Percentiles rank a stretch among this genome's conserved stretches.
Conservation (phyloP, 53 echinoderm and acorn worm species). For the Holothuria leucospilota region DNA sequence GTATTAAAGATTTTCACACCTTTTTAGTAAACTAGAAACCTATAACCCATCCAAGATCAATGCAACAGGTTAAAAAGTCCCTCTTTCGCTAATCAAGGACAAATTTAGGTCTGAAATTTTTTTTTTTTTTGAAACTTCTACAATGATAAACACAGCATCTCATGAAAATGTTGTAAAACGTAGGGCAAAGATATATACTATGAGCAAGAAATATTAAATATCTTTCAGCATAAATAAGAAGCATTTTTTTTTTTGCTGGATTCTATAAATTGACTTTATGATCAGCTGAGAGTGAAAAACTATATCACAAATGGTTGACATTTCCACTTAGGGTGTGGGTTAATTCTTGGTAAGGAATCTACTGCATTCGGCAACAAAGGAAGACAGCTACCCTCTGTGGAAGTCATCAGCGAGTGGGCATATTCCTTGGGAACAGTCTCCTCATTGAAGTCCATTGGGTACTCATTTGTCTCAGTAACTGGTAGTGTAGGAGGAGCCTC, state of each 20-base stretch:
- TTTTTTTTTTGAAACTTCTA: no score
- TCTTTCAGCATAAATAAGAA: neutral
- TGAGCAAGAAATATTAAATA: neutral
- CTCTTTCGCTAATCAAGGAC: no score
- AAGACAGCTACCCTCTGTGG: conserved; percentile 32
- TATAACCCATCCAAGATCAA: no score
- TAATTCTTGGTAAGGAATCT: neutral
- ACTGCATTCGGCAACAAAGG: conserved; percentile 19
- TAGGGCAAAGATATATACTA: neutral
- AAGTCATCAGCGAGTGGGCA: neutral
- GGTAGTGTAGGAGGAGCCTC: neutral
- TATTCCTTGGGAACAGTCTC: conserved; percentile 9
- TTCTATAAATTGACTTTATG: no score
- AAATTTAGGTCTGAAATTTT: no score
- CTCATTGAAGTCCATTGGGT: conserved; percentile 41
- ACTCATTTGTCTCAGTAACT: neutral
- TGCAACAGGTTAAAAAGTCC: no score
- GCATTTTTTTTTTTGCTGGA: no score
- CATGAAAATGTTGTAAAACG: no score
- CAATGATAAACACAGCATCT: no score
- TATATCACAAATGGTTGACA: conserved; percentile 51
- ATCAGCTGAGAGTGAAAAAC: no score
- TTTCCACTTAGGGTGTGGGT: conserved; percentile 43
- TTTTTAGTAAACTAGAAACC: no score
- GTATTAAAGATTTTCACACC: no score